Percentiles rank a stretch among this genome's conserved stretches.
phyloP scores from a whole-genome alignment of 2,113 vertebrate species.

The Plestiodon gilberti region DNA sequence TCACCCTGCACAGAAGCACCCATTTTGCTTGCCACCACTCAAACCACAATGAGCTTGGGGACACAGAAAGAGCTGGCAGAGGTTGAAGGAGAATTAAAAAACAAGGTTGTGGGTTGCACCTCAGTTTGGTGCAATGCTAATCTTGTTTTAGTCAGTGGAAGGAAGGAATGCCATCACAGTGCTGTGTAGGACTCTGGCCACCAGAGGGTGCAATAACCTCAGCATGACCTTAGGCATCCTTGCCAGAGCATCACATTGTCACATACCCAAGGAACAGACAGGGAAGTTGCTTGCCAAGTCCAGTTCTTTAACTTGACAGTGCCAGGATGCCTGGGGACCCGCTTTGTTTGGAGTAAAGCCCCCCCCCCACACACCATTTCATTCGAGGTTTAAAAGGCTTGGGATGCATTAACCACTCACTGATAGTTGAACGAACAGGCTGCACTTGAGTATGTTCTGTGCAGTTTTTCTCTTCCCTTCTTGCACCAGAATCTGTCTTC shows the following conservation, averaged over 20 bases:
- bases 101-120: too few species aligned
- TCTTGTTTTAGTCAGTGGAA: too few species aligned
- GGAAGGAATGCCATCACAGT: not conserved
- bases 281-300: accelerated
- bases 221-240: not conserved
- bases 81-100: not conserved
- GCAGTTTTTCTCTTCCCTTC: not conserved
- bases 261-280: not conserved
- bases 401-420: not conserved
- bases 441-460: constrained; percentile 15
- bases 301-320: not conserved
- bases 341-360: not conserved
- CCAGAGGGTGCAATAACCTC: constrained; percentile 21
- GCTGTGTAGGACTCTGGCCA: not conserved
- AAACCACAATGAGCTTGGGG: not conserved
- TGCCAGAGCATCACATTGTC: not conserved
- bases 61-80: not conserved
- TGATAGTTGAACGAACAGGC: constrained; percentile 21
- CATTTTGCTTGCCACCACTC: not conserved
- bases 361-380: not conserved
- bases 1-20: not conserved
- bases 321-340: not conserved
- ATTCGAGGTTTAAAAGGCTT: constrained; percentile 15
- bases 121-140: not conserved
- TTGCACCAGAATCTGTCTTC: not conserved